Percentiles rank a stretch among this genome's conserved stretches.
These are phyloP conservation scores for Leptestheria dahalacensis DNA, from an alignment of 1,140 invertebrate genomes.

Conservation along the genomic window DNA sequence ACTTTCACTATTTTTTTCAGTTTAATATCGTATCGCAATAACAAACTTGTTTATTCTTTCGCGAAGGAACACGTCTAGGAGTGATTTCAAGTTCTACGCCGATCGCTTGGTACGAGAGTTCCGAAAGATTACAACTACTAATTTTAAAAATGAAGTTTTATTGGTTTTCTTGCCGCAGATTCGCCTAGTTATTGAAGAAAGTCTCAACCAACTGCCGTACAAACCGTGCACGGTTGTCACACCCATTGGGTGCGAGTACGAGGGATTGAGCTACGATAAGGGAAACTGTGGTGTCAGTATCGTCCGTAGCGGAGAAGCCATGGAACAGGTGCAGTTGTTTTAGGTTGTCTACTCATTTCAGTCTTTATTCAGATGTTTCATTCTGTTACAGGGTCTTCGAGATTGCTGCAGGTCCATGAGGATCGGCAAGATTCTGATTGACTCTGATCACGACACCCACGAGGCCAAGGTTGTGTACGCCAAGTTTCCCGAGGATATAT, in stretches of 20 bases:
- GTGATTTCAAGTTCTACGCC: conserved; percentile 97
- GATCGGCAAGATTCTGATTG: conserved; percentile 96
- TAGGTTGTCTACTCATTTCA: not conserved
- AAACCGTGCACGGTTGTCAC: conserved; percentile 74
- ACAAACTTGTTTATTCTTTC: conserved; percentile 10
- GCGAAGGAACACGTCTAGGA: conserved; percentile 75
- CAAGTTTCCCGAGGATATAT: conserved; percentile 91
- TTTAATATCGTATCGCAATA: not conserved
- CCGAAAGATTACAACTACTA: too few species aligned
- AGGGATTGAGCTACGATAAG: conserved; percentile 82
- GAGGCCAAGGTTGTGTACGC: conserved; percentile 94
- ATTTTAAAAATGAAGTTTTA: not conserved
- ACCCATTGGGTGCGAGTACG: conserved; percentile 77
- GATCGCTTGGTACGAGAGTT: conserved; percentile 55
- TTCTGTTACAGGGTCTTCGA: conserved; percentile 53
- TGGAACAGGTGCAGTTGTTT: conserved; percentile 85
- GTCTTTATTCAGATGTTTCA: not conserved
- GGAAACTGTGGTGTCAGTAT: conserved; percentile 94
- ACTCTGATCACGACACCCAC: conserved; percentile 88
- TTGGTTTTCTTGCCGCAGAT: conserved; percentile 40
- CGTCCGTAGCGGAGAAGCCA: conserved; percentile 75
- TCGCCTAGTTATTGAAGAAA: conserved; percentile 92
- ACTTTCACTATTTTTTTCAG: not conserved
- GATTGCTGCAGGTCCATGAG: conserved; percentile 95
- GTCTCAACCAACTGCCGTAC: conserved; percentile 91